Conservation (phyloP, 1,140 invertebrate species). For the Drosophila kohkoa region DNA sequence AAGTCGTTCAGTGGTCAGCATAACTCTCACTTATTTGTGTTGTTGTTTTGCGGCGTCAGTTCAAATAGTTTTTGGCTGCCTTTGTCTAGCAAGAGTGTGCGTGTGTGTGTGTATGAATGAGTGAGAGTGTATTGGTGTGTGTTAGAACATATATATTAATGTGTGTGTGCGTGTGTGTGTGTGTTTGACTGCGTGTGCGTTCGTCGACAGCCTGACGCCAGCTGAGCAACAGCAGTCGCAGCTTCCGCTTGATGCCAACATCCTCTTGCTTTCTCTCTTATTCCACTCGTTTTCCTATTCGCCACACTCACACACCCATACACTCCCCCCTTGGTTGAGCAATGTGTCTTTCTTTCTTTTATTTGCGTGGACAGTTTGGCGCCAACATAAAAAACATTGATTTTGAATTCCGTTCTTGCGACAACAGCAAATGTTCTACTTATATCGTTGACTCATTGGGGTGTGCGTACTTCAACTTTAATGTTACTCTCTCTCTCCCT, state of each 20-base stretch:
- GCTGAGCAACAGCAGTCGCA: slow-evolving; percentile 66
- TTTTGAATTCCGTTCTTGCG: slow-evolving; percentile 61
- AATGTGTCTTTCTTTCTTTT: slow-evolving; percentile 64
- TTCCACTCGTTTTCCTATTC: neutral
- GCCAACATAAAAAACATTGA: slow-evolving; percentile 79
- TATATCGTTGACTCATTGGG: slow-evolving; percentile 3
- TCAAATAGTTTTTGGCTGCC: slow-evolving; percentile 47
- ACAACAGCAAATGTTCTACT: slow-evolving; percentile 35
- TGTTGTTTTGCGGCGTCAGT: slow-evolving; percentile 63
- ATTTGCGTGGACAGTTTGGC: slow-evolving; percentile 75
- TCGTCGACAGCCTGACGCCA: slow-evolving; percentile 65
- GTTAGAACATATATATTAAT: neutral
- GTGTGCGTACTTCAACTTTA: slow-evolving; percentile 13
- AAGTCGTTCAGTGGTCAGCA: neutral
- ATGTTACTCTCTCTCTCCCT: neutral
- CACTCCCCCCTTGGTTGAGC: neutral
- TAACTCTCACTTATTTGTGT: slow-evolving; percentile 5
- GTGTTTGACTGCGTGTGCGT: slow-evolving; percentile 59
- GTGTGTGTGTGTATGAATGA: neutral
- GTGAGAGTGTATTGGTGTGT: slow-evolving; percentile 31
- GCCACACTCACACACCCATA: neutral
- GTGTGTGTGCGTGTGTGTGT: slow-evolving; percentile 38
- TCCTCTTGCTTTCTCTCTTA: slow-evolving; percentile 6
- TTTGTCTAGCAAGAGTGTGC: slow-evolving; percentile 39
- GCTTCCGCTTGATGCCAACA: slow-evolving; percentile 24